A percentile compares a stretch with the other conserved stretches of the same genome.
These are phyloP conservation scores for Drosophila serrata DNA, from an alignment of 1,140 invertebrate genomes.

Conservation along the genomic window DNA sequence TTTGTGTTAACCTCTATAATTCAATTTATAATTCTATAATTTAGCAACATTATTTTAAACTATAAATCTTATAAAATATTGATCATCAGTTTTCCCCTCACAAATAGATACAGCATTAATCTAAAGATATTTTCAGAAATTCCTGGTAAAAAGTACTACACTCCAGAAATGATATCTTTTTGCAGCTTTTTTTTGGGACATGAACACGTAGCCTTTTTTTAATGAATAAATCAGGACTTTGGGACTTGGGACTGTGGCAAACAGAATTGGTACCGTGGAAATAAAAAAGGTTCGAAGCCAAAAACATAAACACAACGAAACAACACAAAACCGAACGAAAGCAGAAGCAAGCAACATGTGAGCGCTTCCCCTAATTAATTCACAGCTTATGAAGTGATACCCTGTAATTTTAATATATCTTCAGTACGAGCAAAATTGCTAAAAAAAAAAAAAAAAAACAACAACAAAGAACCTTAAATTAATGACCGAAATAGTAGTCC, in stretches of 20 bases:
- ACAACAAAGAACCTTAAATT: too few relatives aligned
- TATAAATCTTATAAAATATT: too few relatives aligned
- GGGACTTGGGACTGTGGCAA: slow-evolving; percentile 1
- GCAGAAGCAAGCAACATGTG: slow-evolving; percentile 18
- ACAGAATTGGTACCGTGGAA: slow-evolving; percentile 4
- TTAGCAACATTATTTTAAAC: too few relatives aligned
- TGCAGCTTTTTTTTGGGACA: too few relatives aligned
- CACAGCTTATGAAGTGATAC: not conserved
- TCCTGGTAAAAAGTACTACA: too few relatives aligned
- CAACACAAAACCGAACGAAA: slow-evolving; percentile 24
- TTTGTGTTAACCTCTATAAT: too few relatives aligned
- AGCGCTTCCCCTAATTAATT: not conserved
- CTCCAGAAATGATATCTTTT: too few relatives aligned
- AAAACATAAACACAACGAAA: slow-evolving; percentile 18
- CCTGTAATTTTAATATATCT: not conserved
- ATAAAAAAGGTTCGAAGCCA: slow-evolving; percentile 16
- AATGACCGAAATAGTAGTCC: not conserved
- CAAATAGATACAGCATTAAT: too few relatives aligned
- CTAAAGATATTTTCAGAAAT: too few relatives aligned
- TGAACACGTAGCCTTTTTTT: slow-evolving; percentile 4
- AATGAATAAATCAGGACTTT: not conserved
- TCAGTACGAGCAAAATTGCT: not conserved
- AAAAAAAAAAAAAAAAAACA: not conserved
- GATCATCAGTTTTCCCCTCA: too few relatives aligned
- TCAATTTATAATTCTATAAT: too few relatives aligned